These are phyloP conservation scores for Garra rufa DNA, from an alignment of 2,113 vertebrate species.

Conservation along the genomic window DNA sequence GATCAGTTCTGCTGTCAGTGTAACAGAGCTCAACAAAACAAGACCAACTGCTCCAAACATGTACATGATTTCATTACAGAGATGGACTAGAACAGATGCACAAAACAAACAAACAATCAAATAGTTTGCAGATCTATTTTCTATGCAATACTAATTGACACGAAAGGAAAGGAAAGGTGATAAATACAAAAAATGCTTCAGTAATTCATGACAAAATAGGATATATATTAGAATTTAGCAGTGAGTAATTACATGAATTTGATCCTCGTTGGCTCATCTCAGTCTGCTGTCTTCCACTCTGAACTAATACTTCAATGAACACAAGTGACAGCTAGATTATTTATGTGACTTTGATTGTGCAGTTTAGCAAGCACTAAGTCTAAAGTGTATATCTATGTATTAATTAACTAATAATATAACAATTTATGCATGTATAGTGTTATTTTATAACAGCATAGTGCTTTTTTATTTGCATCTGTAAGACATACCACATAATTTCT, in stretches of 20 bases:
- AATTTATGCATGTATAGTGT: too few species aligned
- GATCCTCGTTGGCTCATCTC: background rate
- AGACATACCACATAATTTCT: background rate
- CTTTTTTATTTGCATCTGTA: background rate
- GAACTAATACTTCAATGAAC: too few species aligned
- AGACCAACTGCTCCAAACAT: slow-evolving; percentile 32
- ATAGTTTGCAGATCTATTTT: background rate
- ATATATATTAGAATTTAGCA: background rate
- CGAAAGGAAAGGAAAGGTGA: too few species aligned
- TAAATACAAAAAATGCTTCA: too few species aligned
- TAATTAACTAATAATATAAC: too few species aligned
- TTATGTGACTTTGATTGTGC: too few species aligned
- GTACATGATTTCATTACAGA: background rate
- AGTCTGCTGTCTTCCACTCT: background rate
- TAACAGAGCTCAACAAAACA: slow-evolving; percentile 1
- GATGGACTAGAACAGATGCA: background rate
- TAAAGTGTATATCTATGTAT: too few species aligned
- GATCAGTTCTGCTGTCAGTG: background rate
- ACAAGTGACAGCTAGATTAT: too few species aligned
- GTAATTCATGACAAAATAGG: background rate
- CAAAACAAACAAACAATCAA: background rate
- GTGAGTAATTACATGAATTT: background rate
- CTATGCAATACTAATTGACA: too few species aligned
- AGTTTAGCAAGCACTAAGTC: too few species aligned
- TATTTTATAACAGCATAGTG: too few species aligned